Evolutionary conservation across 2,113 vertebrate species (phyloP).

Genomic region (Oryzias woworae): DNA sequence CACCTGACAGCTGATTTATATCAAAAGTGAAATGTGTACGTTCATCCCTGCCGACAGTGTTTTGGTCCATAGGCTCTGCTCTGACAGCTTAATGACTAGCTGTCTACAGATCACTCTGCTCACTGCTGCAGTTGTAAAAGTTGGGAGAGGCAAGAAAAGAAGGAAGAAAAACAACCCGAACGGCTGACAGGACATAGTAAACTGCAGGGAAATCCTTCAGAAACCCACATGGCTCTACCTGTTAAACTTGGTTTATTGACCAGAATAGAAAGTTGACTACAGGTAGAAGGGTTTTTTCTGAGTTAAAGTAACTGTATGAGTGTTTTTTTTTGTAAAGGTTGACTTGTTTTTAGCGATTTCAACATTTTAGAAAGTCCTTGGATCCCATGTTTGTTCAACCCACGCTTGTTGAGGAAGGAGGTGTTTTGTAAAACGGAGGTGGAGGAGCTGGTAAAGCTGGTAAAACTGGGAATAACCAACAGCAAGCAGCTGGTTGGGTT

Average conservation of each 20-base stretch:
- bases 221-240: constrained; percentile 35
- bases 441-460: too few relatives aligned
- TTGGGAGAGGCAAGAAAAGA: constrained; percentile 2
- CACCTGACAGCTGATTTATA: constrained; percentile 46
- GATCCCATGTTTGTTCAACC: too few relatives aligned
- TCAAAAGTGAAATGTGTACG: constrained; percentile 37
- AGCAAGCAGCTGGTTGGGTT: too few relatives aligned
- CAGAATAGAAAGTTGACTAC: too few relatives aligned
- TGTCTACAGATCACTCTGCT: constrained; percentile 60
- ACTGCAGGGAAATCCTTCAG: constrained; percentile 22
- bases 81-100: constrained; percentile 68
- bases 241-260: constrained; percentile 32
- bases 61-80: constrained; percentile 38
- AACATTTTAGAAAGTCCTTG: too few relatives aligned
- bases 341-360: too few relatives aligned
- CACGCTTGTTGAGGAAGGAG: too few relatives aligned
- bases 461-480: too few relatives aligned
- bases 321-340: too few relatives aligned
- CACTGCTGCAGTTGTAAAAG: constrained; percentile 19
- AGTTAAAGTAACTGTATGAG: too few relatives aligned
- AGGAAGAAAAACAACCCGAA: constrained; percentile 31
- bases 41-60: constrained; percentile 47
- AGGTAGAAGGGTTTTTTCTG: too few relatives aligned
- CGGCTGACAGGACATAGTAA: constrained; percentile 27
- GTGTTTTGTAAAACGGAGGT: too few relatives aligned